These are phyloP conservation scores for Phasia obesa DNA, from an alignment of 2,888 invertebrate species.

Conservation along the genomic window DNA sequence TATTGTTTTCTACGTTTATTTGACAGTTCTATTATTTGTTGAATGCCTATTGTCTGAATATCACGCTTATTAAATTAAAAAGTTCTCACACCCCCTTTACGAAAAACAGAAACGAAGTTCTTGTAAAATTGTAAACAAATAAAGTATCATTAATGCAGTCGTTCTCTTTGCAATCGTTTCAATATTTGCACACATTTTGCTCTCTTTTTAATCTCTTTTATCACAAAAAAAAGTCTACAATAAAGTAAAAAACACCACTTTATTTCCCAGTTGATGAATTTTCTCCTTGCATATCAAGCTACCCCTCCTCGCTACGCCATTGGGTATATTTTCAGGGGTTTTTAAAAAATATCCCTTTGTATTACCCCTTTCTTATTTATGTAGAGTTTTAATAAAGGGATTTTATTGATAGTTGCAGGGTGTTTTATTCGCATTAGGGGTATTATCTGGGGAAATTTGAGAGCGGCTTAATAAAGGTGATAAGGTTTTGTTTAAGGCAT, in stretches of 20 bases:
- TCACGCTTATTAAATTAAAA: constrained; percentile 24
- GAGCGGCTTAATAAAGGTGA: background rate
- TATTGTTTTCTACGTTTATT: constrained; percentile 1
- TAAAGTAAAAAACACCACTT: too few relatives aligned
- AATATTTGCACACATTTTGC: background rate
- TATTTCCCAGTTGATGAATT: too few relatives aligned
- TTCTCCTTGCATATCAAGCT: too few relatives aligned
- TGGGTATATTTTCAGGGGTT: background rate
- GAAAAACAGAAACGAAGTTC: background rate
- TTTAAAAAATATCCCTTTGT: background rate
- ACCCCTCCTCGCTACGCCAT: background rate
- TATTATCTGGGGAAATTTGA: background rate
- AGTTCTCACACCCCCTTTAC: constrained; percentile 58
- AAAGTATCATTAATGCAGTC: background rate
- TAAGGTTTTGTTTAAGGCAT: background rate
- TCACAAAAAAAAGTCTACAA: too few relatives aligned
- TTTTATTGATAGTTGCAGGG: background rate
- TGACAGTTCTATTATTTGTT: constrained; percentile 8
- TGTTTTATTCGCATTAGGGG: background rate
- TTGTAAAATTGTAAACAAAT: constrained; percentile 54
- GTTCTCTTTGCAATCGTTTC: background rate
- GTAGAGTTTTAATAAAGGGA: background rate
- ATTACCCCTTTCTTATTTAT: background rate
- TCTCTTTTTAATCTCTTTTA: too few relatives aligned
- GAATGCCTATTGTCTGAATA: background rate